Evolutionary conservation across 2,888 invertebrate species (phyloP), one percentile per base, ranked within the genome.

Genomic region (Caenorhabditis imperialis): DNA sequence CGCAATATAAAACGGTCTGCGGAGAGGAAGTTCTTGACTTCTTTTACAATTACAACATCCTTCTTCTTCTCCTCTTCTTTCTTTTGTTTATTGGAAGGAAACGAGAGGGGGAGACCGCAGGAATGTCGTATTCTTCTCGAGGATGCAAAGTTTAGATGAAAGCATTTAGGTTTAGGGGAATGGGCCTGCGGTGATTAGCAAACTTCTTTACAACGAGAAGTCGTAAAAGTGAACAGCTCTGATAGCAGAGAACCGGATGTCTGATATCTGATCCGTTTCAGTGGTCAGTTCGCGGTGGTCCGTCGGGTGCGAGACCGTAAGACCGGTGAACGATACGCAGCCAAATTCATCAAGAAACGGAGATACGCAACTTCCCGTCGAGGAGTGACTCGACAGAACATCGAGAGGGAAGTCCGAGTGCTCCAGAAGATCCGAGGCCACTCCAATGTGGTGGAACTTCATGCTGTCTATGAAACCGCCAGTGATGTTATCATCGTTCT

Each of bases 221-320:
- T 30, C 6, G 10, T 30, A 30, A 30, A 30, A 30, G 30, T 30
- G 30, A 30, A 30, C n/a, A 6, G 18, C n/a, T 18, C 14, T 40
- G 40, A 40, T 40, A 40, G 8, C 5, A 40, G n/a, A 40, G n/a
- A 30, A 30, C 30, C 30, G 10, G 10, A 30, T 30, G n/a, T n/a
- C n/a, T n/a, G n/a, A n/a, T n/a, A n/a, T n/a, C n/a, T n/a, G n/a
- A n/a, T n/a, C n/a, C n/a, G n/a, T 89, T 89, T 18, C 84, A 92
- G 92, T 88, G 92, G 92, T 51, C 92, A 92, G 88, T 92, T 92
- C 88, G 92, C 92, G 6, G 90, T 91, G 53, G 92, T 92, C 35
- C 89, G 90, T 82, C 90, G 91, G 85, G 92, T 91, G 76, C 87
- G 89, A 58, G 90, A 91, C 77, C 89, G 90, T 76, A 88, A 89